phyloP scores from a whole-genome alignment of 1,140 invertebrate species.

The Bombyx mori region DNA sequence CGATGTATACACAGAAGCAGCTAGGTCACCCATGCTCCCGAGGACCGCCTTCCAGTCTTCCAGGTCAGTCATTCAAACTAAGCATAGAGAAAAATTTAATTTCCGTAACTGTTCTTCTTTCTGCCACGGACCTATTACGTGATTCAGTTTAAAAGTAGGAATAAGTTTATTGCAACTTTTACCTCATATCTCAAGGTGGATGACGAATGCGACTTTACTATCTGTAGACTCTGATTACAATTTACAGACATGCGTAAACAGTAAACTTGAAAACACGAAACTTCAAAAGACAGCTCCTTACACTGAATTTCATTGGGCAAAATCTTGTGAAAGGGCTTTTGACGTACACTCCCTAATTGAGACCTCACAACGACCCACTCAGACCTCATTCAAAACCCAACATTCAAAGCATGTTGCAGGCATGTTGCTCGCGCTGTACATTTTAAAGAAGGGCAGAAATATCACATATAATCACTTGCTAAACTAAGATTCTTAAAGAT shows the following conservation, averaged over 20 bases:
- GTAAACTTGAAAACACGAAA: conserved; percentile 5
- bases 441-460: background rate
- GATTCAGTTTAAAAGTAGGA: too few species aligned
- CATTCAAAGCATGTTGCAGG: conserved; percentile 1
- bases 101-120: too few species aligned
- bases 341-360: conserved; percentile 43
- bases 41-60: too few species aligned
- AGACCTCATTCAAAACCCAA: conserved; percentile 29
- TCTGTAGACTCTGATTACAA: too few species aligned
- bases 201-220: too few species aligned
- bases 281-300: conserved; percentile 1
- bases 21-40: too few species aligned
- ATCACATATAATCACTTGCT: background rate
- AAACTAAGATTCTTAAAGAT: background rate
- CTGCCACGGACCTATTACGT: too few species aligned
- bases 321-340: conserved; percentile 36
- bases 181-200: too few species aligned
- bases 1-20: too few species aligned
- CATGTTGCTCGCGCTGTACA: background rate
- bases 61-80: too few species aligned
- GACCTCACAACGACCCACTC: conserved; percentile 53
- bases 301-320: conserved; percentile 13
- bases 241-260: background rate
- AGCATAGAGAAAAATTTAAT: too few species aligned
- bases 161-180: too few species aligned